Conservation (phyloP, 2,797 vertebrate species). For the Rhinophrynus dorsalis region DNA sequence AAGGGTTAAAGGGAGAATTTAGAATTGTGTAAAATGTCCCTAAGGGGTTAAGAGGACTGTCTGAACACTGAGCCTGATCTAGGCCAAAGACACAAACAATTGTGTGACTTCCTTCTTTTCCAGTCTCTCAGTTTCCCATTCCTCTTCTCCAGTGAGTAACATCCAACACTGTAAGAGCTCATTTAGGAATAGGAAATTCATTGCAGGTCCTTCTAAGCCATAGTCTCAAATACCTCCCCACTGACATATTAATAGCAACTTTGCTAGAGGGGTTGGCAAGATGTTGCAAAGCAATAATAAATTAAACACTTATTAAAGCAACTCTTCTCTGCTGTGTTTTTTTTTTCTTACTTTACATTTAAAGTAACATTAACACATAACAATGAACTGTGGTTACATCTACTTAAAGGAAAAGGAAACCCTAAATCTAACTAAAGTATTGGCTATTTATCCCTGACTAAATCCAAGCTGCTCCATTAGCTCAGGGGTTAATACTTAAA, state of each 20-base stretch:
- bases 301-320: too few species aligned
- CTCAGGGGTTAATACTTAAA: too few species aligned
- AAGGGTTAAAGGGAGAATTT: too few species aligned
- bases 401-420: too few species aligned
- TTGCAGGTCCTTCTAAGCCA: slow-evolving; percentile 4
- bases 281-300: background rate
- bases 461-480: too few species aligned
- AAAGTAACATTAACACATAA: too few species aligned
- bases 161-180: background rate
- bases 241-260: background rate
- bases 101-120: slow-evolving; percentile 9
- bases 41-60: background rate
- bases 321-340: too few species aligned
- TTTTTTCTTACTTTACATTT: too few species aligned
- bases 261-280: too few species aligned
- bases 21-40: background rate
- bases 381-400: too few species aligned
- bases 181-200: background rate
- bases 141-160: background rate
- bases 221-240: background rate
- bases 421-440: too few species aligned
- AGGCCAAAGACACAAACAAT: background rate
- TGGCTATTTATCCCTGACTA: too few species aligned
- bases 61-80: background rate
- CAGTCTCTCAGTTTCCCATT: background rate